These are phyloP conservation scores for Paramacrobiotus metropolitanus DNA, from an alignment of 1,140 invertebrate genomes.

Conservation along the genomic window DNA sequence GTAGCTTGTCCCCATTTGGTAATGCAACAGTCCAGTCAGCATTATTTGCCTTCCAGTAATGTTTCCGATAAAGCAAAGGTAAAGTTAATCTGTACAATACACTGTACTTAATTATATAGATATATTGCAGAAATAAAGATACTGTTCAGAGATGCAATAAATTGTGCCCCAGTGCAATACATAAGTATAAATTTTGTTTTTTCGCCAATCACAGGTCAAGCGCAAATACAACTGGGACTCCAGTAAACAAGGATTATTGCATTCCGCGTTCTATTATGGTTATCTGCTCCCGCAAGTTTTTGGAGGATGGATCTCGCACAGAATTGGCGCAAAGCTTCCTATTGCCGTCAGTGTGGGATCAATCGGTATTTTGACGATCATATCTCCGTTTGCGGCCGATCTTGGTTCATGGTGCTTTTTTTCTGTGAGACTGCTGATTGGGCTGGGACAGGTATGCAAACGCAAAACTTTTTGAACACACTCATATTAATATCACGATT, in stretches of 20 bases:
- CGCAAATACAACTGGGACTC: not conserved
- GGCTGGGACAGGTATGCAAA: not conserved
- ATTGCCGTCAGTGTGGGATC: not conserved
- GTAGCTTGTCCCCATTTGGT: not conserved
- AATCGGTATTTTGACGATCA: not conserved
- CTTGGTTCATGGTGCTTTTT: not conserved
- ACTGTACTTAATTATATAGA: no score
- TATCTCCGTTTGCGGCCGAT: not conserved
- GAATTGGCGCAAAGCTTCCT: not conserved
- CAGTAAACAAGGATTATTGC: not conserved
- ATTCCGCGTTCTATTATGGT: not conserved
- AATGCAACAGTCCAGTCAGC: no score
- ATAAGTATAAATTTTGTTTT: no score
- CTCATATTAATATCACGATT: not conserved
- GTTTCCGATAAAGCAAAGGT: no score
- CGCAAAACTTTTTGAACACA: not conserved
- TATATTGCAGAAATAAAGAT: no score
- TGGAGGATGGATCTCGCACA: not conserved
- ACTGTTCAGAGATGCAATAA: no score
- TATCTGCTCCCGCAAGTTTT: not conserved
- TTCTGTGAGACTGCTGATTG: not conserved
- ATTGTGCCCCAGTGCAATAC: no score
- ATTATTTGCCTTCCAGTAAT: no score
- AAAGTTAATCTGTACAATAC: no score
- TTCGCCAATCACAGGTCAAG: not conserved